These are phyloP conservation scores for Cenopis cana DNA, from an alignment of 2,888 invertebrate genomes.

Conservation along the genomic window DNA sequence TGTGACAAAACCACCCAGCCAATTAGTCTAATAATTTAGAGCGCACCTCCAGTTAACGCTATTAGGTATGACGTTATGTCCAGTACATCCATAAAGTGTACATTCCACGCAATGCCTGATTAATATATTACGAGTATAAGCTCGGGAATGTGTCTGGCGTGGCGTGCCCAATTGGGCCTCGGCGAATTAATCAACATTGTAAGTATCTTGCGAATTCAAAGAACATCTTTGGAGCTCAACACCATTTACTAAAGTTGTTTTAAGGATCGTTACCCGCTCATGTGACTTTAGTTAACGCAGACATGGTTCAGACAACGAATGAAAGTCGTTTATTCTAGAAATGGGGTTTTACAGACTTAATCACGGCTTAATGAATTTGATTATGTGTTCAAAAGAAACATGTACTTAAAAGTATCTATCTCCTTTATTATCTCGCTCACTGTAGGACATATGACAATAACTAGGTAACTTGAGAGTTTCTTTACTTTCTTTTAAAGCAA, in stretches of 20 bases:
- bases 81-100: slow-evolving; percentile 49
- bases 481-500: background rate
- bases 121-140: slow-evolving; percentile 46
- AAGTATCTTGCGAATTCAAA: slow-evolving; percentile 27
- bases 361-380: no score
- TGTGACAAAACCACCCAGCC: slow-evolving; percentile 49
- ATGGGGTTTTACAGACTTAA: background rate
- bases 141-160: slow-evolving; percentile 48
- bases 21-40: slow-evolving; percentile 45
- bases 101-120: slow-evolving; percentile 52
- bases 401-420: no score
- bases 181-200: slow-evolving; percentile 32
- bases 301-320: slow-evolving; percentile 2
- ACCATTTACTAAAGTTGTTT: slow-evolving; percentile 14
- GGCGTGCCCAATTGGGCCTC: slow-evolving; percentile 38
- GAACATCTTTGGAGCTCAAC: slow-evolving; percentile 20
- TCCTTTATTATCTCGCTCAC: no score
- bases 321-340: background rate
- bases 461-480: no score
- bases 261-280: slow-evolving; percentile 10
- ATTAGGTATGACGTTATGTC: slow-evolving; percentile 44
- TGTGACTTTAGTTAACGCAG: background rate
- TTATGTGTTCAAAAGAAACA: no score
- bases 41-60: slow-evolving; percentile 50
- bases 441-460: no score